Percentiles rank a stretch among this genome's conserved stretches.
Conservation (phyloP, 37 sponge, comb jelly and placozoan genomes). For the Dysidea cf. avara region DNA sequence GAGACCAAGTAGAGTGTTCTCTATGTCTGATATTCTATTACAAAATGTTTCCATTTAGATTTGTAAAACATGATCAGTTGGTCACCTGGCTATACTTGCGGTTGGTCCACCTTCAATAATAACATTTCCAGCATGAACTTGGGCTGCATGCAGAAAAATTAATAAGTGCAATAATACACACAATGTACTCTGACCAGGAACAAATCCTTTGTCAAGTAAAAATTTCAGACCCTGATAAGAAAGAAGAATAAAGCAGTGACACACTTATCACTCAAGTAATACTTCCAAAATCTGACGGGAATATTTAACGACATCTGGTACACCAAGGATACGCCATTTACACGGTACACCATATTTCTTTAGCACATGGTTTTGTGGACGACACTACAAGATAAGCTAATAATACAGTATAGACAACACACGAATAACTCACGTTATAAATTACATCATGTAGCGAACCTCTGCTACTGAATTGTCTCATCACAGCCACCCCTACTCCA, state of each 20-base stretch:
- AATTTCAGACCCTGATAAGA: slow-evolving; percentile 62
- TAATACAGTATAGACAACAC: not conserved
- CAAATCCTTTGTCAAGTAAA: slow-evolving; percentile 71
- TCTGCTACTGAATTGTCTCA: slow-evolving; percentile 34
- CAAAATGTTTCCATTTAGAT: no score
- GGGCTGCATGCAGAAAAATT: slow-evolving; percentile 34
- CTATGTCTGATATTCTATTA: slow-evolving; percentile 65
- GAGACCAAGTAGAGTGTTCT: slow-evolving; percentile 68
- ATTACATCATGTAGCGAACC: slow-evolving; percentile 77
- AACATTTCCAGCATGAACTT: slow-evolving; percentile 81
- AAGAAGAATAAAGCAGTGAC: not conserved
- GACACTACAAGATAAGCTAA: not conserved
- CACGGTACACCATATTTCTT: slow-evolving; percentile 51
- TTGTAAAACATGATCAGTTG: no score
- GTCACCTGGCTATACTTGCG: slow-evolving; percentile 47
- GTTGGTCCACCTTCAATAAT: slow-evolving; percentile 42
- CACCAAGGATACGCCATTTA: not conserved
- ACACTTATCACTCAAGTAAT: not conserved
- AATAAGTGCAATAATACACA: not conserved
- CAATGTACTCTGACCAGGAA: slow-evolving; percentile 46
- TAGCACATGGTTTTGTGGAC: slow-evolving; percentile 14
- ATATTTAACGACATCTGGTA: slow-evolving; percentile 40
- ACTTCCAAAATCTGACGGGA: slow-evolving; percentile 83
- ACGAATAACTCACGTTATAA: slow-evolving; percentile 24
- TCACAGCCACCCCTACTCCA: slow-evolving; percentile 57